Percentiles rank a stretch among this genome's conserved stretches.
Evolutionary conservation across 2,113 vertebrate species (phyloP).

Genomic region (Sphaerodactylus townsendi): DNA sequence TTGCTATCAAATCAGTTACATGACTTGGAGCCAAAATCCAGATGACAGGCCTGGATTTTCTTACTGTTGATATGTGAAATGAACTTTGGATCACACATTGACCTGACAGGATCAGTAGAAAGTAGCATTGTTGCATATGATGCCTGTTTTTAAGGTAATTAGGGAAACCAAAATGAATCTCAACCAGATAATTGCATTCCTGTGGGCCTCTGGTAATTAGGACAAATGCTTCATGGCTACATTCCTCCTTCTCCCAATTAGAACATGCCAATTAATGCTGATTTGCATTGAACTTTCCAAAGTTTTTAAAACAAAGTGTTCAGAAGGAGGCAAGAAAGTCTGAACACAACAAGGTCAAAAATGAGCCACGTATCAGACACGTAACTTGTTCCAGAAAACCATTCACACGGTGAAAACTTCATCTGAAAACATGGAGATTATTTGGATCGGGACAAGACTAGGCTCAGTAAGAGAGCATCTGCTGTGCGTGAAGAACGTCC

Average conservation of each 20-base stretch:
- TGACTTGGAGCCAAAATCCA: not conserved
- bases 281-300: not conserved
- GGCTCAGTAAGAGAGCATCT: no score
- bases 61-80: not conserved
- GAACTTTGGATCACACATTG: not conserved
- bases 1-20: not conserved
- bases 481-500: no score
- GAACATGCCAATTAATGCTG: conserved; percentile 23
- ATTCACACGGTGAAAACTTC: not conserved
- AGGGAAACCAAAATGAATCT: conserved; percentile 16
- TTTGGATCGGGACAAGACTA: not conserved
- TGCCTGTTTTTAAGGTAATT: conserved; percentile 21
- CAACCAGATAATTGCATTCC: conserved; percentile 25
- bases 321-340: not conserved
- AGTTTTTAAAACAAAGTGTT: not conserved
- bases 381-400: not conserved
- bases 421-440: not conserved
- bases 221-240: conserved; percentile 29
- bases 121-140: conserved; percentile 14
- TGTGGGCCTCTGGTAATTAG: conserved; percentile 21
- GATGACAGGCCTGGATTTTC: not conserved
- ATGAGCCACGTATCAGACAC: not conserved
- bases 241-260: conserved; percentile 25
- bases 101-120: not conserved
- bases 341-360: conserved; percentile 7